phyloP scores from a whole-genome alignment of 2,888 invertebrate species.

The Malthinus flaveolus region DNA sequence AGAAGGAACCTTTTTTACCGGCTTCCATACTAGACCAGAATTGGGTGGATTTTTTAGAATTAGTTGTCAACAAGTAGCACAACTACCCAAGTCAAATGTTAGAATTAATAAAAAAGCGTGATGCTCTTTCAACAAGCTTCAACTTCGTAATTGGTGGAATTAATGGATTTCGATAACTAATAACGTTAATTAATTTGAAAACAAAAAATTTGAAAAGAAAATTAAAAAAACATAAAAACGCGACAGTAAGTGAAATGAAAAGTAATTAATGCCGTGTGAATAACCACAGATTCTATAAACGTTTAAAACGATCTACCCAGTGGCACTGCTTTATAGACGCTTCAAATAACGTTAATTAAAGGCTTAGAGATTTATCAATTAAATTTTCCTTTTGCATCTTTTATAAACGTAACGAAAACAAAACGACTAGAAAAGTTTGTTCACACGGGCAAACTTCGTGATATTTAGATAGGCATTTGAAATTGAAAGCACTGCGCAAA shows the following conservation, averaged over 20 bases:
- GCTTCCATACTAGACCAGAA: too few relatives aligned
- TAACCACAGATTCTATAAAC: constrained; percentile 16
- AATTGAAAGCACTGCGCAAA: constrained; percentile 41
- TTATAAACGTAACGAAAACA: constrained; percentile 9
- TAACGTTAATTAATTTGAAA: too few relatives aligned
- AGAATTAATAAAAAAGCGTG: too few relatives aligned
- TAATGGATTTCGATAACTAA: too few relatives aligned
- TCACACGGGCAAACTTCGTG: constrained; percentile 20
- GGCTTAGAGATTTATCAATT: constrained; percentile 13
- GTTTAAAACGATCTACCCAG: background rate
- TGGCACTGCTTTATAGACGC: background rate
- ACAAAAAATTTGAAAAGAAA: too few relatives aligned
- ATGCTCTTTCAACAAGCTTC: too few relatives aligned
- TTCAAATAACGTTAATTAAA: constrained; percentile 9
- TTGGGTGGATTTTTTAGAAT: too few relatives aligned
- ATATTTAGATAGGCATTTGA: constrained; percentile 25
- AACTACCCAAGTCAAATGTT: too few relatives aligned
- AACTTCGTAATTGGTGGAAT: too few relatives aligned
- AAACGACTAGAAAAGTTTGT: constrained; percentile 14
- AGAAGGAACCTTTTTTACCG: too few relatives aligned
- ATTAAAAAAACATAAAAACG: too few relatives aligned
- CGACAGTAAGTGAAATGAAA: background rate
- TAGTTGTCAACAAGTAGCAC: too few relatives aligned
- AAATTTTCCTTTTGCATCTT: constrained; percentile 10
- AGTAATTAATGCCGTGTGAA: constrained; percentile 31